Conservation (phyloP, 2,113 vertebrate genomes). For the Nannobrachium achirus region DNA sequence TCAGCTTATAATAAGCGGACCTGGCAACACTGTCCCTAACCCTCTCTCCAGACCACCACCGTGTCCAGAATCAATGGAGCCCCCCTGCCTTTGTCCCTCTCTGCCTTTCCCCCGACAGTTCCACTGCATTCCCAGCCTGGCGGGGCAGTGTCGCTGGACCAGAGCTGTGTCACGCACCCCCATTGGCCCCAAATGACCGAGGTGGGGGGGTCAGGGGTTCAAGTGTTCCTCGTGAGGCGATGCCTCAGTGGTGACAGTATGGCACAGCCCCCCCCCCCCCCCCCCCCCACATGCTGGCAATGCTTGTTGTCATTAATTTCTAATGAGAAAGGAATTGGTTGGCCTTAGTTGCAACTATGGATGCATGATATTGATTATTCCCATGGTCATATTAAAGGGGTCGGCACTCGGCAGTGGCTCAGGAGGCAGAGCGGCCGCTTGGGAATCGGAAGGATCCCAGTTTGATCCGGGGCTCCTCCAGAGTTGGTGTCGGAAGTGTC, state of each 20-base stretch:
- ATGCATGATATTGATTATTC: too few species aligned
- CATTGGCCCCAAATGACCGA: slow-evolving; percentile 51
- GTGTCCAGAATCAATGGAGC: slow-evolving; percentile 63
- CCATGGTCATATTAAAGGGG: too few species aligned
- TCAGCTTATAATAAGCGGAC: too few species aligned
- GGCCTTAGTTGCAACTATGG: slow-evolving; percentile 22
- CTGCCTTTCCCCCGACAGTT: slow-evolving; percentile 57
- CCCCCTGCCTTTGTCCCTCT: slow-evolving; percentile 58
- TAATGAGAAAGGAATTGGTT: slow-evolving; percentile 54
- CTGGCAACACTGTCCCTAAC: too few species aligned
- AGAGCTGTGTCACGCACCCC: slow-evolving; percentile 67
- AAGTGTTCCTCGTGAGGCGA: slow-evolving; percentile 66
- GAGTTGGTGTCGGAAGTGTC: too few species aligned
- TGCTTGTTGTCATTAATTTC: slow-evolving; percentile 57
- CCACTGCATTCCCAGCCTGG: slow-evolving; percentile 74
- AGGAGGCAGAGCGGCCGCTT: too few species aligned
- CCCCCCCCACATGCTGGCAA: slow-evolving; percentile 25
- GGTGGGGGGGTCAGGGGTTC: slow-evolving; percentile 66
- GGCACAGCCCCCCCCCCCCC: slow-evolving; percentile 30
- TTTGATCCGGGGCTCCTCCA: too few species aligned
- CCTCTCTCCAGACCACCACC: slow-evolving; percentile 29
- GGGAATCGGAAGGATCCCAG: too few species aligned
- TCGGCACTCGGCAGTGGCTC: too few species aligned
- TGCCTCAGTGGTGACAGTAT: slow-evolving; percentile 45
- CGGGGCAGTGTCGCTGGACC: slow-evolving; percentile 70